Percentiles rank a stretch among this genome's conserved stretches.
These are phyloP conservation scores for Hassar affinis DNA, from an alignment of 2,113 vertebrate species.

Conservation along the genomic window DNA sequence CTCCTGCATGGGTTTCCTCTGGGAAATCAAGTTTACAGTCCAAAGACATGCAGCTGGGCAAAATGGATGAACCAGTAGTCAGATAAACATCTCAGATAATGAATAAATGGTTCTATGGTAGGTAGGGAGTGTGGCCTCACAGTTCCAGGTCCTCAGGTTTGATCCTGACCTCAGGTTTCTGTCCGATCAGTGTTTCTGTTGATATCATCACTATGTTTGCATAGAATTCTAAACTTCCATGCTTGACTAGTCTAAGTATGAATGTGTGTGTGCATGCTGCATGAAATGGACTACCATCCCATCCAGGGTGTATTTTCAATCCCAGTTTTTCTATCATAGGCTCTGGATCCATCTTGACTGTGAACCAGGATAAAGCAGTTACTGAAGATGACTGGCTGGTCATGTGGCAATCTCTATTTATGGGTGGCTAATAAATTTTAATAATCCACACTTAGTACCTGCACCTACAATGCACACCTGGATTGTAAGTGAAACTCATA, in stretches of 20 bases:
- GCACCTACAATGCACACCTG: background rate
- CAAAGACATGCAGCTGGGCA: too few relatives aligned
- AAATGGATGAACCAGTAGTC: too few relatives aligned
- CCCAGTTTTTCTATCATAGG: background rate
- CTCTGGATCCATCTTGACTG: background rate
- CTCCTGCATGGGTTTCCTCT: too few relatives aligned
- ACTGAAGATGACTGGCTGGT: background rate
- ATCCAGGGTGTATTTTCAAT: background rate
- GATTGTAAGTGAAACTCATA: background rate
- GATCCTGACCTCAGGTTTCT: background rate
- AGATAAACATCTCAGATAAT: too few relatives aligned
- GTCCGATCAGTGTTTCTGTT: background rate
- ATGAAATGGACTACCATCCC: background rate
- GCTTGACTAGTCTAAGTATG: background rate
- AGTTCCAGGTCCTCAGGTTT: background rate
- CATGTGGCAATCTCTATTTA: background rate
- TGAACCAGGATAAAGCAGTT: background rate
- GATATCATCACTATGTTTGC: background rate
- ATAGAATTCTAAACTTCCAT: background rate
- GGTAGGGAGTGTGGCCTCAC: too few relatives aligned
- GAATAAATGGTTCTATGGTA: too few relatives aligned
- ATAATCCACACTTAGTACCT: background rate
- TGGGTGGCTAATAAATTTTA: background rate
- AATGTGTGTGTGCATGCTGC: background rate
- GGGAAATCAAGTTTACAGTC: too few relatives aligned